Evolutionary conservation across 2,888 invertebrate species (phyloP).

Genomic region (Podotricha telesiphe): DNA sequence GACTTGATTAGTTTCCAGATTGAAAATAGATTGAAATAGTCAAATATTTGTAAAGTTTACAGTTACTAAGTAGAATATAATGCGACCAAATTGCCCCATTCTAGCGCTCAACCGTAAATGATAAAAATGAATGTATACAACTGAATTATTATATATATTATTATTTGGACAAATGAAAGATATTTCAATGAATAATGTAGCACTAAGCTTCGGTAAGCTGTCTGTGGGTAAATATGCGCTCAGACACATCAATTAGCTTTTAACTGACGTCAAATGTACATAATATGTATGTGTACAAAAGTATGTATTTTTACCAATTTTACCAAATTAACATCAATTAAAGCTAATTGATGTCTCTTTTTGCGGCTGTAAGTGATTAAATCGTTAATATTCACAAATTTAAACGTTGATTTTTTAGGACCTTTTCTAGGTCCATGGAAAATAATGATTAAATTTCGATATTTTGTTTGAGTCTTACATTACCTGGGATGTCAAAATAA

Average conservation of each 20-base stretch:
- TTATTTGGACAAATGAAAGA: too few relatives aligned
- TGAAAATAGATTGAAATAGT: background rate
- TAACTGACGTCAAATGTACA: background rate
- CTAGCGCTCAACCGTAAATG: background rate
- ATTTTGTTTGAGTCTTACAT: background rate
- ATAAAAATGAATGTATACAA: background rate
- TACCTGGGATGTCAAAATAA: conserved; percentile 10
- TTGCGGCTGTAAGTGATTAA: background rate
- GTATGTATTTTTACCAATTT: too few relatives aligned
- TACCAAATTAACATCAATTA: background rate
- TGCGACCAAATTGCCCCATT: conserved; percentile 14
- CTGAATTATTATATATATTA: background rate
- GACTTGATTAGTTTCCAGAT: background rate
- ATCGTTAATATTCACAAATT: background rate
- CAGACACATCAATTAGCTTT: background rate
- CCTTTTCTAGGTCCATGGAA: background rate
- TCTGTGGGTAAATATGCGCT: background rate
- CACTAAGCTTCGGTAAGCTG: background rate
- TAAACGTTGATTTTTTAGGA: background rate
- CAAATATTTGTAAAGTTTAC: conserved; percentile 8
- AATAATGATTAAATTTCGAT: background rate
- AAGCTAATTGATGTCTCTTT: background rate
- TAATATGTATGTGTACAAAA: too few relatives aligned
- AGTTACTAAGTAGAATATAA: conserved; percentile 8
- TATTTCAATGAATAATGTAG: background rate